Evolutionary conservation across 1,140 invertebrate species (phyloP).

Genomic region (Musca vetustissima): DNA sequence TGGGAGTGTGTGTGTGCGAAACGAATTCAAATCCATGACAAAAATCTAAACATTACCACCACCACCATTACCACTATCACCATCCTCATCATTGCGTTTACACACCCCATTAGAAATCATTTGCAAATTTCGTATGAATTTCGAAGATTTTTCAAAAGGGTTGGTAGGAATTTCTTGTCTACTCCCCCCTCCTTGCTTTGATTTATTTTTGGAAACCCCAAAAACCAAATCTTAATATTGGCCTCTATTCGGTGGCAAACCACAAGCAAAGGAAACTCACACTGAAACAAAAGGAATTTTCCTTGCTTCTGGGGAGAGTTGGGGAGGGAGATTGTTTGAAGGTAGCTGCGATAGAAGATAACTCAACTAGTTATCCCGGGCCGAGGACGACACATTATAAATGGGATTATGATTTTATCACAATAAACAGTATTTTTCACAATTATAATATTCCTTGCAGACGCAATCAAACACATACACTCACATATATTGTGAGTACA

Average conservation of each 20-base stretch:
- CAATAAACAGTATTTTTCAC: constrained; percentile 45
- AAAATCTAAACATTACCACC: constrained; percentile 19
- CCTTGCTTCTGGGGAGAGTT: no score
- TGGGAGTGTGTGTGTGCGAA: background rate
- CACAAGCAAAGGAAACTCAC: constrained; percentile 1
- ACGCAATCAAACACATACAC: constrained; percentile 25
- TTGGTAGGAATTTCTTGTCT: no score
- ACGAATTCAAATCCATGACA: background rate
- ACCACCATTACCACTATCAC: background rate
- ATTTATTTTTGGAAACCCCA: no score
- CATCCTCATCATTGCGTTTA: background rate
- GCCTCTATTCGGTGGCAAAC: background rate
- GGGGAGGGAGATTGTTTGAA: background rate
- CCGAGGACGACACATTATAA: constrained; percentile 46
- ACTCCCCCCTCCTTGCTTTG: no score
- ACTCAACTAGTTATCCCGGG: constrained; percentile 6
- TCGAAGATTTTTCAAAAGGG: no score
- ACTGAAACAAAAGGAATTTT: background rate
- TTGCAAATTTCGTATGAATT: background rate
- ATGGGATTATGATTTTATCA: constrained; percentile 57
- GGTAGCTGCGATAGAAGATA: background rate
- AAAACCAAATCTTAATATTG: constrained; percentile 7
- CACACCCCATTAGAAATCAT: constrained; percentile 17
- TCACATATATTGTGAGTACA: background rate
- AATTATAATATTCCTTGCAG: constrained; percentile 47